phyloP scores from a whole-genome alignment of 2,888 invertebrate species.

The Phyllotreta cruciferae region DNA sequence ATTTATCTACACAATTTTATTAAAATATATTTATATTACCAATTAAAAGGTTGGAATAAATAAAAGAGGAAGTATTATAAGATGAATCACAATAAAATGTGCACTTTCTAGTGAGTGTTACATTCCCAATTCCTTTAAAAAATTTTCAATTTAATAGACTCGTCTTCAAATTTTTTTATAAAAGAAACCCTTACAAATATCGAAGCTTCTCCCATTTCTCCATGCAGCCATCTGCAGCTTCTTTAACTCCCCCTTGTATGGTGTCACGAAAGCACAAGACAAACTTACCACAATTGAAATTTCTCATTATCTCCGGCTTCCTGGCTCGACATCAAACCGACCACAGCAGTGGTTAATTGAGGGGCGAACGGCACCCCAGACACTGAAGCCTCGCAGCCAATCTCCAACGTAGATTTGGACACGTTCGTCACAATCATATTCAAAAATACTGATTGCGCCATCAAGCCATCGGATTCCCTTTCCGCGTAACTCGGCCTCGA shows the following conservation, averaged over 20 bases:
- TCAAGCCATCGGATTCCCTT: slow-evolving; percentile 4
- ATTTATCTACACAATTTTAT: too few relatives aligned
- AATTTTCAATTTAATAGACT: too few relatives aligned
- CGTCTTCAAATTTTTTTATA: too few relatives aligned
- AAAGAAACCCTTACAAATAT: too few relatives aligned
- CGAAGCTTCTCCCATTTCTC: too few relatives aligned
- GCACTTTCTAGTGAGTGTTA: not conserved
- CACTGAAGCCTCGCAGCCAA: slow-evolving; percentile 18
- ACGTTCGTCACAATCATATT: slow-evolving; percentile 17
- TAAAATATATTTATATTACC: too few relatives aligned
- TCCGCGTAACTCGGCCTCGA: slow-evolving; percentile 17
- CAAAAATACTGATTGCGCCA: slow-evolving; percentile 20
- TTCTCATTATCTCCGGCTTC: slow-evolving; percentile 19
- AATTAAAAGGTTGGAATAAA: too few relatives aligned
- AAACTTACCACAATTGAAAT: slow-evolving; percentile 20
- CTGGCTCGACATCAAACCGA: not conserved
- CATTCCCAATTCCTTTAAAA: too few relatives aligned
- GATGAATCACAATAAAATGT: too few relatives aligned
- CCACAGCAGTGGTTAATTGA: slow-evolving; percentile 8
- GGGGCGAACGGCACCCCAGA: slow-evolving; percentile 15
- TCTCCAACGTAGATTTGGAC: slow-evolving; percentile 11
- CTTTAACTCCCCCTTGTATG: too few relatives aligned
- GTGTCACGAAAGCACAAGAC: not conserved
- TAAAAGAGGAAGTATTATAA: too few relatives aligned
- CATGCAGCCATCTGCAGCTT: too few relatives aligned